phyloP scores from a whole-genome alignment of 1,140 invertebrate genomes.

The Mamestra configurata region DNA sequence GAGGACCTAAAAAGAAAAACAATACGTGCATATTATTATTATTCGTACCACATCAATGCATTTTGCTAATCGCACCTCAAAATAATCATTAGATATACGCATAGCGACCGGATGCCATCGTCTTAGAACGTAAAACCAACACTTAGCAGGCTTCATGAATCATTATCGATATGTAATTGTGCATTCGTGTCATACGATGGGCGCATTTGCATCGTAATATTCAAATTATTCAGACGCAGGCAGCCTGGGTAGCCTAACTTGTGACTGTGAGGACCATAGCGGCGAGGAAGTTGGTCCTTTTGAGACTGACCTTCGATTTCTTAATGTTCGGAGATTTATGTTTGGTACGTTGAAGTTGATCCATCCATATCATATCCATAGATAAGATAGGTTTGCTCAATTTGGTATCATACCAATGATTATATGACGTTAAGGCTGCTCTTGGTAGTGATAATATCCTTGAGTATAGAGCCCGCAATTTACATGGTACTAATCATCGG shows the following conservation, averaged over 20 bases:
- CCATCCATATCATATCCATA: too few relatives aligned
- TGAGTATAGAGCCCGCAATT: too few relatives aligned
- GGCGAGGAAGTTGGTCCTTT: conserved; percentile 21
- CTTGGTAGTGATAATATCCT: too few relatives aligned
- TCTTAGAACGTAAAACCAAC: background rate
- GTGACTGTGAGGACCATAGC: conserved; percentile 7
- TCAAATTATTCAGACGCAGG: conserved; percentile 29
- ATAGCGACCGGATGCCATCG: conserved; percentile 8
- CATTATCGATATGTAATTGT: conserved; percentile 34
- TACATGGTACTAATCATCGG: too few relatives aligned
- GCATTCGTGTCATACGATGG: conserved; percentile 32
- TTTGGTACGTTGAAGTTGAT: background rate
- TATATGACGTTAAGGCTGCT: too few relatives aligned
- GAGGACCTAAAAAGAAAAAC: conserved; percentile 13
- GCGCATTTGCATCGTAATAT: conserved; percentile 39
- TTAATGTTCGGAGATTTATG: background rate
- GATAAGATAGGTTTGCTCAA: background rate
- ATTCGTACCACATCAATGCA: conserved; percentile 15
- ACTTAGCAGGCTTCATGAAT: conserved; percentile 15
- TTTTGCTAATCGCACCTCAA: background rate
- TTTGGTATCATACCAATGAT: background rate
- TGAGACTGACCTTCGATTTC: conserved; percentile 30
- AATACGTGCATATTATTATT: conserved; percentile 27
- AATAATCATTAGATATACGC: conserved; percentile 15
- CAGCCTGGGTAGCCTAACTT: conserved; percentile 11